phyloP scores from a whole-genome alignment of 2,113 vertebrate species.

The Donacobius atricapilla region DNA sequence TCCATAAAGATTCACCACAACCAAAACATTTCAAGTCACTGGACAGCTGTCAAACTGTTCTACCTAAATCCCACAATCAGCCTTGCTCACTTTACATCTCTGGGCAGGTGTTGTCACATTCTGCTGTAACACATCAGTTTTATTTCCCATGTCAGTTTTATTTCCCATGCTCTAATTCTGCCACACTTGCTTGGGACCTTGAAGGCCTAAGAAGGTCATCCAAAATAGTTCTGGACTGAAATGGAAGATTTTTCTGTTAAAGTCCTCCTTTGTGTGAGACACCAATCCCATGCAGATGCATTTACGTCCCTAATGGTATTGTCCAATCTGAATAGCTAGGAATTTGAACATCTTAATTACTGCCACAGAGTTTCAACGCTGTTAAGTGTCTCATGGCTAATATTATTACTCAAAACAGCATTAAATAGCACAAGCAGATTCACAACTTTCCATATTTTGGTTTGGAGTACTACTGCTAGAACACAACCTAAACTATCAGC shows the following conservation, averaged over 20 bases:
- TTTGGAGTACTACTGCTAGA: background rate
- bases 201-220: background rate
- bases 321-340: background rate
- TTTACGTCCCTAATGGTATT: background rate
- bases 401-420: background rate
- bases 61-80: background rate
- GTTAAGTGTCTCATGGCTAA: background rate
- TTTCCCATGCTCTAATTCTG: background rate
- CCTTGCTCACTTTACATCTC: background rate
- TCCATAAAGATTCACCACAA: background rate
- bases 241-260: background rate
- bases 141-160: background rate
- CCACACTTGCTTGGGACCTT: background rate
- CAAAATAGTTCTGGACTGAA: background rate
- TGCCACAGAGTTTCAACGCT: background rate
- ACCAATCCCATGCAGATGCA: background rate
- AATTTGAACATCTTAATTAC: background rate
- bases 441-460: background rate
- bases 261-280: background rate
- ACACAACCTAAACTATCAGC: background rate
- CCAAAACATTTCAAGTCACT: background rate
- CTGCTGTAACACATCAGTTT: background rate
- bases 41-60: background rate
- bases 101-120: background rate
- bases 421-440: background rate